A percentile compares a stretch with the other conserved stretches of the same genome.
Evolutionary conservation across 2,797 vertebrate species (phyloP).

Genomic region (Paratrypauchen microcephalus): DNA sequence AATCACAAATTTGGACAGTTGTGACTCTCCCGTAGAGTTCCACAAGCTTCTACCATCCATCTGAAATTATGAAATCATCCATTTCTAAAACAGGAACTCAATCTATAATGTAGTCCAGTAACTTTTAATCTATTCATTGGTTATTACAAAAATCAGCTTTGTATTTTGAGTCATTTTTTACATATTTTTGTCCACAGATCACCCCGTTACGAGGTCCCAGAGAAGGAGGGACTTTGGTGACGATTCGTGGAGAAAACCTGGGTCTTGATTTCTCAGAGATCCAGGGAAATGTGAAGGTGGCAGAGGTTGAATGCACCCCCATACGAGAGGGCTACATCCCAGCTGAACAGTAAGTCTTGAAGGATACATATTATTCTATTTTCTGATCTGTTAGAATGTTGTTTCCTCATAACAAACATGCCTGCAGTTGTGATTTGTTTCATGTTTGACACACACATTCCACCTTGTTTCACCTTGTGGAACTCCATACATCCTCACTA

Average conservation of each 20-base stretch:
- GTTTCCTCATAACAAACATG: no score
- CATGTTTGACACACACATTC: no score
- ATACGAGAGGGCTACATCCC: constrained; percentile 94
- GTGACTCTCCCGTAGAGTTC: no score
- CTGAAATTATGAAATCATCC: no score
- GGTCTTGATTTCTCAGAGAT: constrained; percentile 95
- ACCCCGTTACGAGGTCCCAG: constrained; percentile 90
- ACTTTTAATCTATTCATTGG: neutral
- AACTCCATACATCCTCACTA: no score
- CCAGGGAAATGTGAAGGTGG: constrained; percentile 89
- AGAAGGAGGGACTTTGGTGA: constrained; percentile 94
- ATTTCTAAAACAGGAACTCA: no score
- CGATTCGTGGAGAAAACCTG: constrained; percentile 95
- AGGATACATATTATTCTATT: no score
- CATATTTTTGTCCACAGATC: constrained; percentile 75
- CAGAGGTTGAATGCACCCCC: constrained; percentile 92
- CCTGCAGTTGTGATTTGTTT: no score
- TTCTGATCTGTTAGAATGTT: no score
- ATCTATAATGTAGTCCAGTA: neutral
- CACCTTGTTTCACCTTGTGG: no score
- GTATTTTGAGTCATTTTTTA: neutral
- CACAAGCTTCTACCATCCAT: no score
- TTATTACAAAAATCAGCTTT: neutral
- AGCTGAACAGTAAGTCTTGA: constrained; percentile 91
- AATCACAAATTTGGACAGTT: no score